These are phyloP conservation scores for Synanthedon formicaeformis DNA, from an alignment of 2,888 invertebrate species.

Conservation along the genomic window DNA sequence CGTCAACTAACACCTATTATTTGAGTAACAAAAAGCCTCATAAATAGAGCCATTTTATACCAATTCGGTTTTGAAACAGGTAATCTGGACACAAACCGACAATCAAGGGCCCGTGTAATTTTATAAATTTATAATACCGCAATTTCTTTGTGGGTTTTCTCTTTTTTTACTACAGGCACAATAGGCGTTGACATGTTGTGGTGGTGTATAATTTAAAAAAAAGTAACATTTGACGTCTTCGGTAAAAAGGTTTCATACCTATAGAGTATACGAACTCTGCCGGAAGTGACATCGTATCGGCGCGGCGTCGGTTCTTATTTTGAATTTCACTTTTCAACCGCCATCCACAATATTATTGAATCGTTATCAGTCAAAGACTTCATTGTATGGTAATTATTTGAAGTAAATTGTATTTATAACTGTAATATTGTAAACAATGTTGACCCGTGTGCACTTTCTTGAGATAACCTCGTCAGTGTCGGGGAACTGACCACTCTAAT, in stretches of 20 bases:
- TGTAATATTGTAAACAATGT: constrained; percentile 35
- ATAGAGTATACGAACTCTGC: constrained; percentile 14
- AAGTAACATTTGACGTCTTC: constrained; percentile 36
- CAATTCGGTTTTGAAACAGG: constrained; percentile 55
- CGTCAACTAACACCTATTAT: constrained; percentile 56
- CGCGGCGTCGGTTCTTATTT: constrained; percentile 20
- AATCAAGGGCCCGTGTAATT: constrained; percentile 59
- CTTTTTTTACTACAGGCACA: constrained; percentile 41
- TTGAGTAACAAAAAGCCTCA: constrained; percentile 41
- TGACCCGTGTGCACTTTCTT: constrained; percentile 36
- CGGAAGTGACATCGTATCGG: constrained; percentile 51
- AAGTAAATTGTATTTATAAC: constrained; percentile 65
- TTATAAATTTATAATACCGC: constrained; percentile 61
- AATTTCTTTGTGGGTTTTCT: constrained; percentile 47
- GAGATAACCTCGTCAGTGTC: constrained; percentile 52
- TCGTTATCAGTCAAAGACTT: constrained; percentile 64
- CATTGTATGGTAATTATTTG: constrained; percentile 58
- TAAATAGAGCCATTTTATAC: constrained; percentile 63
- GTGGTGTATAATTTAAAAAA: constrained; percentile 49
- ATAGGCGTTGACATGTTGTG: constrained; percentile 65
- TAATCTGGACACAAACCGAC: constrained; percentile 60
- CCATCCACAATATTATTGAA: constrained; percentile 27
- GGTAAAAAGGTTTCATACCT: constrained; percentile 24
- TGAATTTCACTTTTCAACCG: constrained; percentile 42
- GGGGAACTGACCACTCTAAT: constrained; percentile 52